Evolutionary conservation across 2,797 vertebrate genomes (phyloP), one percentile per base, ranked within the genome.

Genomic region (Enteromius unitaeniatus): DNA sequence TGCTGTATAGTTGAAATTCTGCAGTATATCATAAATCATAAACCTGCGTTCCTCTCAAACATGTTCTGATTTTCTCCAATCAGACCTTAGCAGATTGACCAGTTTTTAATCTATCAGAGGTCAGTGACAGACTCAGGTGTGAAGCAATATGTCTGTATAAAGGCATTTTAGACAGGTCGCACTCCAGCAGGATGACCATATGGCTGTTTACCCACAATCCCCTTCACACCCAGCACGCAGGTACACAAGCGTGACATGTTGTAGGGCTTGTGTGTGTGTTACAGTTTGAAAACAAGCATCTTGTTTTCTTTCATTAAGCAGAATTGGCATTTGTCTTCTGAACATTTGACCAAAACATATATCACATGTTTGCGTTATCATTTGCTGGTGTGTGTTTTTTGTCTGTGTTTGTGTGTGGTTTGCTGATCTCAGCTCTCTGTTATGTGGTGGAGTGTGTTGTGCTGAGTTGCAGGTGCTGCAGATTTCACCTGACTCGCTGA

Each of bases 151-250:
- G 42, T 68, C 62, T 51, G 28, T 64, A 51, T 37, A 34, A 79
- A 49, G 6, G n/a, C 45, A 53, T 49, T 67, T 65, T 65, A 79
- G 62, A 67, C 62, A 34, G 45, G 62, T 72, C 82, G 79, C 47
- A 68, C 65, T 85, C 73, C 67, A 85, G 74, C 79, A 73, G 74
- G 74, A 77, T 65, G 45, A 53, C 65, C 84, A 85, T 82, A 82
- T 85, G 74, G 74, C 84, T 73, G 77, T 60, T 82, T 51, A 74
- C 58, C 60, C 45, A 67, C 42, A 79, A 67, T 51, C 62, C 37
- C 9, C n/a, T 77, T 77, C 37, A 28, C 58, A 14, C 60, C 21
- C 40, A 23, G 31, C 34, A 21, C 15, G 21, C 19, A 8, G 17
- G 26, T 77, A 40, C 9, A 47, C 15, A 62, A 19, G 55, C 40